Percentiles rank a stretch among this genome's conserved stretches.
Evolutionary conservation across 2,888 invertebrate genomes (phyloP).

Genomic region (Hipparchia semele): DNA sequence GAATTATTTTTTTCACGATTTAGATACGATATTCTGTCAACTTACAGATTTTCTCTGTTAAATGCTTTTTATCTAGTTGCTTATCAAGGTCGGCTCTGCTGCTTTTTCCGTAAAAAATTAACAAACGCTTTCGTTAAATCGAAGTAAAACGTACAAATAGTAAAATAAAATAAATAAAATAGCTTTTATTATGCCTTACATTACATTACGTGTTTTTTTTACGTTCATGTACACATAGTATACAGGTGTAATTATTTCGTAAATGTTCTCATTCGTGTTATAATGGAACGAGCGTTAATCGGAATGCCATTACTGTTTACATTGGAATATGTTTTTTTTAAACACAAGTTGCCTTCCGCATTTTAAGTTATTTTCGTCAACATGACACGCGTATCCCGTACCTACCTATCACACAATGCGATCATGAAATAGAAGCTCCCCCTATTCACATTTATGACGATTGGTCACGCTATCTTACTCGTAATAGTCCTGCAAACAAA

Average conservation of each 20-base stretch:
- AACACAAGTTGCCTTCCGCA: constrained; percentile 10
- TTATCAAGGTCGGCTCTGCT: background rate
- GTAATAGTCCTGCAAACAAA: too few species aligned
- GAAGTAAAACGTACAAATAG: background rate
- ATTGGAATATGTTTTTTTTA: background rate
- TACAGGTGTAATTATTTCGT: background rate
- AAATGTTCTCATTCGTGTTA: background rate
- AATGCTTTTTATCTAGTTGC: background rate
- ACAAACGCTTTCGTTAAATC: background rate
- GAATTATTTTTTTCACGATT: too few species aligned
- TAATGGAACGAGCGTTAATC: background rate
- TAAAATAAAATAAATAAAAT: too few species aligned
- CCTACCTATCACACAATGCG: background rate
- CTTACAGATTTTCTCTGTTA: too few species aligned
- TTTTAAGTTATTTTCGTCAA: constrained; percentile 26
- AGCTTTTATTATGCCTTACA: too few species aligned
- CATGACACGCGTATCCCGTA: background rate
- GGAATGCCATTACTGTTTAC: background rate
- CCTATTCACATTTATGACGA: constrained; percentile 5
- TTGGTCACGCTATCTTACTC: constrained; percentile 21
- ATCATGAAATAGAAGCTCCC: background rate
- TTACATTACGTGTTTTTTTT: too few species aligned
- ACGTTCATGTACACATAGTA: background rate
- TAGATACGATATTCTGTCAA: too few species aligned
- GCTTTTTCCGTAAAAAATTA: background rate